phyloP scores from a whole-genome alignment of 1,140 invertebrate species.

The Heliconius melpomene region DNA sequence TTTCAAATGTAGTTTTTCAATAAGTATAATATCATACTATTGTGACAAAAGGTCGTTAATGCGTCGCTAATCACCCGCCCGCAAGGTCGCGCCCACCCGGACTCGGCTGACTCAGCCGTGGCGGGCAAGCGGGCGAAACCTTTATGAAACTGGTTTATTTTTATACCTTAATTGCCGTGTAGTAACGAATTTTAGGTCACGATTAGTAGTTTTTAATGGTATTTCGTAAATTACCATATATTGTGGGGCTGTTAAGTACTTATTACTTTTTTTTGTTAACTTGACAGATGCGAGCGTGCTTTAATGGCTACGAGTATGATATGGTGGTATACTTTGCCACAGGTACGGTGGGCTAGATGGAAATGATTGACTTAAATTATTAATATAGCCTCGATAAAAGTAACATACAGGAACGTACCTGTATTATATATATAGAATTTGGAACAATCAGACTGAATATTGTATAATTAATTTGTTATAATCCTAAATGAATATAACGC shows the following conservation, averaged over 20 bases:
- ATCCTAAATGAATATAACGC: too few relatives aligned
- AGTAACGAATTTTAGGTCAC: slow-evolving; percentile 23
- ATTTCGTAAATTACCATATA: background rate
- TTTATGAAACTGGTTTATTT: slow-evolving; percentile 21
- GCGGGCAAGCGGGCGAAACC: slow-evolving; percentile 17
- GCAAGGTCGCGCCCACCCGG: slow-evolving; percentile 39
- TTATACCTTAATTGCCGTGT: slow-evolving; percentile 16
- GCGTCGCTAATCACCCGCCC: slow-evolving; percentile 23
- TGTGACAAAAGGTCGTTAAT: slow-evolving; percentile 17
- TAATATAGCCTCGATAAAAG: too few relatives aligned
- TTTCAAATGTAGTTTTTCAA: background rate
- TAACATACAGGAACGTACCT: too few relatives aligned
- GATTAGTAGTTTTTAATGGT: slow-evolving; percentile 16
- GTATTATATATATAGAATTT: too few relatives aligned
- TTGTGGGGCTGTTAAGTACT: background rate
- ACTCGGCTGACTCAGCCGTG: slow-evolving; percentile 26
- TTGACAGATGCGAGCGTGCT: background rate
- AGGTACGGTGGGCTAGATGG: too few relatives aligned
- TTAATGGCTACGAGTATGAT: background rate
- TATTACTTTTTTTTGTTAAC: background rate
- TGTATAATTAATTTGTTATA: too few relatives aligned
- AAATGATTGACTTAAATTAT: too few relatives aligned
- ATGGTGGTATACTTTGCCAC: too few relatives aligned
- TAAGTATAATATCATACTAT: slow-evolving; percentile 2
- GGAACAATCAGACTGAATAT: too few relatives aligned